phyloP scores from a whole-genome alignment of 2,113 vertebrate species.

The Mustelus asterias region DNA sequence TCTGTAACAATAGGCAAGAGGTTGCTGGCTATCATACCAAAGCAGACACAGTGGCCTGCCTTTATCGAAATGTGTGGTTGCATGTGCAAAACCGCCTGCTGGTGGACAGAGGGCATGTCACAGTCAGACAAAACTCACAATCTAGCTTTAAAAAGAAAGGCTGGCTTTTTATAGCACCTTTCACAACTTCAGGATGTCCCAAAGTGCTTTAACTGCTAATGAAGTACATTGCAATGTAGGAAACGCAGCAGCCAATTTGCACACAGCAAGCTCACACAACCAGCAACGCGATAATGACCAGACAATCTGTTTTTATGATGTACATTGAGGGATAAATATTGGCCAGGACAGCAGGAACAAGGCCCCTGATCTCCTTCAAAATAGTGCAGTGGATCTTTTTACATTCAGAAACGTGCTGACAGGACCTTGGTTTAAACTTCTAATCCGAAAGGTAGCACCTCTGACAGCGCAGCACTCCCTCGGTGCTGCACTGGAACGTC shows the following conservation, averaged over 20 bases:
- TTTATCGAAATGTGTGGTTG: neutral
- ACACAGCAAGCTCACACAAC: neutral
- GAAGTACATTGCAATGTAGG: neutral
- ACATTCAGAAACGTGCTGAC: neutral
- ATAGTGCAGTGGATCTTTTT: neutral
- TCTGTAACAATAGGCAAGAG: neutral
- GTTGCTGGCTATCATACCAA: neutral
- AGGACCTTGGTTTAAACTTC: neutral
- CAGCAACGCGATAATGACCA: neutral
- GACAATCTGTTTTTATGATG: neutral
- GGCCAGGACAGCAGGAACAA: neutral
- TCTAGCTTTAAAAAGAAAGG: neutral
- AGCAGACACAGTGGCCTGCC: neutral
- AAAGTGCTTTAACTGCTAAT: neutral
- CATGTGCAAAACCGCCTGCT: neutral
- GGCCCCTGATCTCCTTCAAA: neutral
- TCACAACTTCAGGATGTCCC: neutral
- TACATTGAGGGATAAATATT: neutral
- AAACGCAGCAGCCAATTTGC: neutral
- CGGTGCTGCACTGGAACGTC: neutral
- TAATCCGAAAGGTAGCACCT: neutral
- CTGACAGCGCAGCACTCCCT: neutral
- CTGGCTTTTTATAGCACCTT: neutral
- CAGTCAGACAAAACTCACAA: neutral
- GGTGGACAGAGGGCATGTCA: neutral